Base-by-base conservation (phyloP, 2,113 vertebrate species). In the Platichthys flesus region DNA sequence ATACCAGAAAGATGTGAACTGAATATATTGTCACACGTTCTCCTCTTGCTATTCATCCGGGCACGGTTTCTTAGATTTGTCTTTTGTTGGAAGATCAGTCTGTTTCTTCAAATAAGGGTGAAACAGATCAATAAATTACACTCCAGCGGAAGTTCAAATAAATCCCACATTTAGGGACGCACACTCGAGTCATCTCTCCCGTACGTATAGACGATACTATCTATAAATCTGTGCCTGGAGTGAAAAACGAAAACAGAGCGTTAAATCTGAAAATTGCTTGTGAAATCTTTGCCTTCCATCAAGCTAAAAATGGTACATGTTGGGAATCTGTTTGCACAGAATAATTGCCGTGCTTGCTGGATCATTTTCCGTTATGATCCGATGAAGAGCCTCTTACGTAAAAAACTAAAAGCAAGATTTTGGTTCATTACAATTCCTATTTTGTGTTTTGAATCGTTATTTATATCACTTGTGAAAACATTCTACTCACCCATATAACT, bases 1-100 rank as follows among this genome's bases (percentile, higher is more conserved):
- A 85, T 76, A 62, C 51, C 73, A 73, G 20, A 61, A 60, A 75
- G 58, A 77, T 4, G n/a, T 49, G 65, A 73, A 62, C 65, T 10
- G 31, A 16, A 69, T 42, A 73, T 35, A 57, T n/a, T 18, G 45
- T 65, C 68, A 60, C 59, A 54, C 35, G 12, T 24, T 67, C 31
- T 23, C 49, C 52, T 26, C 21, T 42, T 42, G 54, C 37, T n/a
- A 14, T 71, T 21, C 0, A 2, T 67, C n/a, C 55, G 26, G 14
- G 23, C 47, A 69, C 0, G 7, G 1, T 15, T 18, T 37, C 20
- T 31, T 13, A 54, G 24, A 49, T 59, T 3, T 40, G 9, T 23
- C 45, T 18, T 13, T 10, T 42, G 40, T 42, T 42, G 40, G 3
- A 42, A 42, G 31, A 42, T 42, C 10, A 42, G 40, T 42, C 40